Conservation (phyloP, 1,140 invertebrate genomes). For the Pseudomyrmex dendroicus region DNA sequence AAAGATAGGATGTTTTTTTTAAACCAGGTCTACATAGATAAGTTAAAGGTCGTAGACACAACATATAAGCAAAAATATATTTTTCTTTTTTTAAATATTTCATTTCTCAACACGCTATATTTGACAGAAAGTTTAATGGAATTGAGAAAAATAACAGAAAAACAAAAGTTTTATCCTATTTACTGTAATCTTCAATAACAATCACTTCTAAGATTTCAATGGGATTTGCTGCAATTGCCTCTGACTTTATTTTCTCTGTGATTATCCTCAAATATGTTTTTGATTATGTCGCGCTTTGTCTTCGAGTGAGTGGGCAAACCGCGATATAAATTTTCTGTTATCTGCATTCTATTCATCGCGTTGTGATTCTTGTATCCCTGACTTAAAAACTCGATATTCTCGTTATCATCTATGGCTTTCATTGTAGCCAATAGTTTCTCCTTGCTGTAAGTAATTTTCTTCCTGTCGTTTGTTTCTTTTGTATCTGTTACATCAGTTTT, state of each 20-base stretch:
- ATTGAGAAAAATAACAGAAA: not conserved
- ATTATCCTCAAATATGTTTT: conserved; percentile 78
- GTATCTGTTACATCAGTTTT: conserved; percentile 41
- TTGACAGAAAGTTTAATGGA: not conserved
- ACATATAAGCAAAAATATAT: too few species aligned
- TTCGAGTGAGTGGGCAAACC: conserved; percentile 78
- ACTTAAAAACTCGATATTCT: conserved; percentile 85
- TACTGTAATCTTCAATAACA: conserved; percentile 13
- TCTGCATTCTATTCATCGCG: conserved; percentile 72
- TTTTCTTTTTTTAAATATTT: conserved; percentile 13
- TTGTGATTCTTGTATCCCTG: conserved; percentile 70
- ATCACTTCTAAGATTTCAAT: conserved; percentile 34
- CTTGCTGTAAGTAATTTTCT: conserved; percentile 84
- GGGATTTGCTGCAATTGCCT: conserved; percentile 59
- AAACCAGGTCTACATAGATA: too few species aligned
- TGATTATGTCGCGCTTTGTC: conserved; percentile 80
- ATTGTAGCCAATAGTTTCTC: conserved; percentile 87
- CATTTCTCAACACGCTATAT: not conserved
- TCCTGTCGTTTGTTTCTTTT: conserved; percentile 66
- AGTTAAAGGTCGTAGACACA: too few species aligned
- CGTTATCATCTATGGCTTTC: conserved; percentile 88
- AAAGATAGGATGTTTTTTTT: too few species aligned
- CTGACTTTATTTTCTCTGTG: conserved; percentile 59
- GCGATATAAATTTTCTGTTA: conserved; percentile 82
- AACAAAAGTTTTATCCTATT: conserved; percentile 12